Evolutionary conservation across 2,888 invertebrate species (phyloP).

Genomic region (Epirrita christyi): DNA sequence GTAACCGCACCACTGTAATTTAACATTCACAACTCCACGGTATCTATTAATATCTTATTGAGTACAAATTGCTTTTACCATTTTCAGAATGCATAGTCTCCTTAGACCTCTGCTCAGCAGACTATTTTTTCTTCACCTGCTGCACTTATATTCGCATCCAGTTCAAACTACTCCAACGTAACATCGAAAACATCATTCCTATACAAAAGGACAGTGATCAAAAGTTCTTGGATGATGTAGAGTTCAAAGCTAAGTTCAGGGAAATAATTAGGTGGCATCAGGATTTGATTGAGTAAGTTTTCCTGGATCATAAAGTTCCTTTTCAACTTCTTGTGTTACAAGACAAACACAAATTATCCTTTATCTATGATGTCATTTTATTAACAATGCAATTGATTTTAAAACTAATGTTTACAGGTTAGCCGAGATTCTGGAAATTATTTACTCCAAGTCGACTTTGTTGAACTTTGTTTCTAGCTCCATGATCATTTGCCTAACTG

Average conservation of each 20-base stretch:
- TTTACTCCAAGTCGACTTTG: constrained; percentile 59
- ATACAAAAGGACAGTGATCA: constrained; percentile 5
- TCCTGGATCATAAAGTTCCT: background rate
- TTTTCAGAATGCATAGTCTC: constrained; percentile 51
- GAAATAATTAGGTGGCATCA: constrained; percentile 59
- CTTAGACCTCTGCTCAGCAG: constrained; percentile 44
- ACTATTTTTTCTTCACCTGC: constrained; percentile 58
- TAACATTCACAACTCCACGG: no score
- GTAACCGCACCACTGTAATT: no score
- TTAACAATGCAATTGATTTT: no score
- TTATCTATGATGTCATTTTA: no score
- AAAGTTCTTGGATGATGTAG: constrained; percentile 29
- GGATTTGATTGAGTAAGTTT: constrained; percentile 45
- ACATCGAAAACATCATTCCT: constrained; percentile 48
- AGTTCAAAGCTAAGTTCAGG: constrained; percentile 44
- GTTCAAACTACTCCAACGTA: constrained; percentile 53
- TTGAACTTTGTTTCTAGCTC: constrained; percentile 62
- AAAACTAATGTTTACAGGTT: constrained; percentile 44
- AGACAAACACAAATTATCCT: background rate
- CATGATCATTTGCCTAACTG: constrained; percentile 60
- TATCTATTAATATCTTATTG: no score
- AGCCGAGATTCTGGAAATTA: constrained; percentile 46
- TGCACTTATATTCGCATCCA: constrained; percentile 60
- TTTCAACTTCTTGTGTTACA: no score
- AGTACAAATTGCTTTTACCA: background rate